These are phyloP conservation scores for Aphyosemion australe DNA, from an alignment of 2,113 vertebrate genomes.

Conservation along the genomic window DNA sequence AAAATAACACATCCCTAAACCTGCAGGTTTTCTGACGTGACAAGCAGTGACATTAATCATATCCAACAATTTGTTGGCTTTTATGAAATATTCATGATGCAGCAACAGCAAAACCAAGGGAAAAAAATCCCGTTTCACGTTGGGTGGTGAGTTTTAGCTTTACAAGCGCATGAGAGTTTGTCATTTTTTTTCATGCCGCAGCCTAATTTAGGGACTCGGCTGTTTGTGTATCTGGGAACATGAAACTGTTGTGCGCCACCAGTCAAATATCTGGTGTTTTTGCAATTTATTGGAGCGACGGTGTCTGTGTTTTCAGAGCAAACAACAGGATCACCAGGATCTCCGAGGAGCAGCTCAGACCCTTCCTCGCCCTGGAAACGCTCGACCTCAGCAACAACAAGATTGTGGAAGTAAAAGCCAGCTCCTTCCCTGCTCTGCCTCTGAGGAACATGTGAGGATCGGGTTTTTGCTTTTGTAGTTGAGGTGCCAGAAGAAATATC, in stretches of 20 bases:
- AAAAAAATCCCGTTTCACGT: neutral
- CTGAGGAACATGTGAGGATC: conserved; percentile 90
- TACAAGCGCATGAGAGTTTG: conserved; percentile 24
- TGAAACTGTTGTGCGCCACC: conserved; percentile 23
- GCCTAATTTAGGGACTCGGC: conserved; percentile 51
- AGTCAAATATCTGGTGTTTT: conserved; percentile 51
- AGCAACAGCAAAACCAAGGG: conserved; percentile 10
- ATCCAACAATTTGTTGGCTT: conserved; percentile 38
- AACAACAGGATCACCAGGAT: conserved; percentile 88
- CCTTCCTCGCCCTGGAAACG: conserved; percentile 86
- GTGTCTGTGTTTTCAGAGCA: conserved; percentile 85
- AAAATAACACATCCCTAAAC: conserved; percentile 84
- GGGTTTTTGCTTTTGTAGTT: neutral
- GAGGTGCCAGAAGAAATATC: rapidly evolving
- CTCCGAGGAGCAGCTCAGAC: conserved; percentile 81
- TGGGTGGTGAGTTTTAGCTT: conserved; percentile 49
- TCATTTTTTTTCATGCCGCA: conserved; percentile 42
- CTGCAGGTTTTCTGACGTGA: conserved; percentile 74
- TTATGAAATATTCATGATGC: conserved; percentile 9
- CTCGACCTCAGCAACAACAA: conserved; percentile 94
- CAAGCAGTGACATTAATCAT: conserved; percentile 63
- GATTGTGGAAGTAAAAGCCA: conserved; percentile 83
- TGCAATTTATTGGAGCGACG: conserved; percentile 61
- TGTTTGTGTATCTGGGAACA: conserved; percentile 57
- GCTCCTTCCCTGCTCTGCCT: conserved; percentile 84